Evolutionary conservation across 1,140 invertebrate genomes (phyloP).

Genomic region (Melanaphis sacchari): DNA sequence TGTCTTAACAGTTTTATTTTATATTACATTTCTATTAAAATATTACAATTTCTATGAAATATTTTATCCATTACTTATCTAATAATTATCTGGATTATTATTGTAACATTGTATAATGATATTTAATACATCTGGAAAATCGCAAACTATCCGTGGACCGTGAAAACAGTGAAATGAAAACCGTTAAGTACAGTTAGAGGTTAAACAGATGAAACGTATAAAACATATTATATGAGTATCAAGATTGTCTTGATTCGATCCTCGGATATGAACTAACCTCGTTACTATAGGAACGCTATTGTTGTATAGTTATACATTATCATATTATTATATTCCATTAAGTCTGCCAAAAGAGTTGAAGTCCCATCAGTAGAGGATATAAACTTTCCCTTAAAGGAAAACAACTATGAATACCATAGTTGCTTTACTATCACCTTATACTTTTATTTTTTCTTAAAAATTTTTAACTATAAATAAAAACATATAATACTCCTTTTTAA

Average conservation of each 20-base stretch:
- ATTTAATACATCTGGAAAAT: not conserved
- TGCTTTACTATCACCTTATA: not conserved
- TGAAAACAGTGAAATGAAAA: not conserved
- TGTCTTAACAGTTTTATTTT: not conserved
- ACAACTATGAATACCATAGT: too few relatives aligned
- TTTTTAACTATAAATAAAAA: conserved; percentile 11
- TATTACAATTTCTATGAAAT: not conserved
- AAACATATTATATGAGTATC: not conserved
- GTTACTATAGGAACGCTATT: not conserved
- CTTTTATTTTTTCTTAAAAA: not conserved
- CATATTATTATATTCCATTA: conserved; percentile 18
- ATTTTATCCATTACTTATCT: not conserved
- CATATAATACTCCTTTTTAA: not conserved
- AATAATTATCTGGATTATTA: not conserved
- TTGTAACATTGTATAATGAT: not conserved
- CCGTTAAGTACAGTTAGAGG: not conserved
- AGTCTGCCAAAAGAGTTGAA: not conserved
- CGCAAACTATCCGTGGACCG: not conserved
- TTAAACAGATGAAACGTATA: not conserved
- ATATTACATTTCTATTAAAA: not conserved
- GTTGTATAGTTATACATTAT: not conserved
- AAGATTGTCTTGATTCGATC: not conserved
- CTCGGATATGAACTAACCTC: not conserved
- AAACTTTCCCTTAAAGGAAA: not conserved
- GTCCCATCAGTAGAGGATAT: not conserved